A percentile compares a stretch with the other conserved stretches of the same genome.
Conservation (phyloP, 2,113 vertebrate genomes). For the Thalassarche chlororhynchos region DNA sequence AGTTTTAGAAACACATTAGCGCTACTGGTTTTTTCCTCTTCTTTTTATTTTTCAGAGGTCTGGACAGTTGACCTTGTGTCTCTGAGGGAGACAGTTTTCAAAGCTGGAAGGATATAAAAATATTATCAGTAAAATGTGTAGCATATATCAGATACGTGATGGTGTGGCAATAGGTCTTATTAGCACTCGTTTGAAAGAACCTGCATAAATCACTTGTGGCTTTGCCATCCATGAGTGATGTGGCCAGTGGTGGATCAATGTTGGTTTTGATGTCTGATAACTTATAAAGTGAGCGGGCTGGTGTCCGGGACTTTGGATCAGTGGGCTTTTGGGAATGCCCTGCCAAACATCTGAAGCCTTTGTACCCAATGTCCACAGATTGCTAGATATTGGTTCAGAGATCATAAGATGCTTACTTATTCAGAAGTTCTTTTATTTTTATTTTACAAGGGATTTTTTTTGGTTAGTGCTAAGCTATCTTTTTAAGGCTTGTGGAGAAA, state of each 20-base stretch:
- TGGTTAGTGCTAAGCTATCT: background rate
- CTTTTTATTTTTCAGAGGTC: background rate
- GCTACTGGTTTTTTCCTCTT: background rate
- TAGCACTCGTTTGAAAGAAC: background rate
- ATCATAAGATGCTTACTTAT: background rate
- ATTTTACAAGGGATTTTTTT: background rate
- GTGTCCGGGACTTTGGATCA: background rate
- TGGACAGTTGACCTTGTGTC: background rate
- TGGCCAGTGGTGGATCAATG: background rate
- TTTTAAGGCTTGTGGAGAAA: background rate
- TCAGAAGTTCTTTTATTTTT: background rate
- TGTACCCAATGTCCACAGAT: background rate
- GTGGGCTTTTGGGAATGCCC: background rate
- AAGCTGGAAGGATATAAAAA: background rate
- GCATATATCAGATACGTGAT: background rate
- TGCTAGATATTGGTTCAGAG: background rate
- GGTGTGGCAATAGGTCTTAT: background rate
- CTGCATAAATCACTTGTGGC: background rate
- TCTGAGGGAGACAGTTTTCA: background rate
- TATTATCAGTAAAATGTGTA: background rate
- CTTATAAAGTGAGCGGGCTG: background rate
- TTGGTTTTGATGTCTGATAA: background rate
- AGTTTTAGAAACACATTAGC: background rate
- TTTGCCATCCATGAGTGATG: background rate
- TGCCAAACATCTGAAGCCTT: background rate